phyloP scores from a whole-genome alignment of 2,888 invertebrate species.

The Lasius platythorax region DNA sequence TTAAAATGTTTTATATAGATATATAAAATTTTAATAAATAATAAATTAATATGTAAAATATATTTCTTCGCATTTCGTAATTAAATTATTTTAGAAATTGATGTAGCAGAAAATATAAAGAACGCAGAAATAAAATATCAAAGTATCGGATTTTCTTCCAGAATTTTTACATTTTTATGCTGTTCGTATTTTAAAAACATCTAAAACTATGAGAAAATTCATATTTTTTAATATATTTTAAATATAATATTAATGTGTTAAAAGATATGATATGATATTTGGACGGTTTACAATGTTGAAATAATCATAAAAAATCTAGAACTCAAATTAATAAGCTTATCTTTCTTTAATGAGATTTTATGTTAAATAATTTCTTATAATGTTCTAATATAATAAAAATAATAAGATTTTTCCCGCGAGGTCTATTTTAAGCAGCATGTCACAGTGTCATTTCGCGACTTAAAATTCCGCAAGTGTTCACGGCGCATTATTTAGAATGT shows the following conservation, averaged over 20 bases:
- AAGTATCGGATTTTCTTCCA: not conserved
- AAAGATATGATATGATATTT: constrained; percentile 1
- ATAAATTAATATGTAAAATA: not conserved
- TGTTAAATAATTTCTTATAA: not conserved
- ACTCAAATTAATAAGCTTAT: not conserved
- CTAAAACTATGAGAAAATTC: not conserved
- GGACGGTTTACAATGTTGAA: not conserved
- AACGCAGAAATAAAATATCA: not conserved
- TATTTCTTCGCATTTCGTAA: not conserved
- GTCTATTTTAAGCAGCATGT: constrained; percentile 4
- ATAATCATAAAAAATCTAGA: constrained; percentile 4
- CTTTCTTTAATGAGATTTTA: not conserved
- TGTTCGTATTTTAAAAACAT: not conserved
- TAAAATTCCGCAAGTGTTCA: constrained; percentile 66
- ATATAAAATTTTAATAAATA: not conserved
- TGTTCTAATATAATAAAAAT: not conserved
- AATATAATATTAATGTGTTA: not conserved
- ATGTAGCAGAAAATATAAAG: not conserved
- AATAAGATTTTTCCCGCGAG: not conserved
- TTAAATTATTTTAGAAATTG: constrained; percentile 7
- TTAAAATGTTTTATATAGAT: not conserved
- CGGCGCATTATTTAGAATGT: constrained; percentile 49
- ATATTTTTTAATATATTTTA: not conserved
- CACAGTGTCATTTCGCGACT: constrained; percentile 43
- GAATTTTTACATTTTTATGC: not conserved